phyloP scores from a whole-genome alignment of 2,888 invertebrate genomes.

The Ypsolopha scabrella region DNA sequence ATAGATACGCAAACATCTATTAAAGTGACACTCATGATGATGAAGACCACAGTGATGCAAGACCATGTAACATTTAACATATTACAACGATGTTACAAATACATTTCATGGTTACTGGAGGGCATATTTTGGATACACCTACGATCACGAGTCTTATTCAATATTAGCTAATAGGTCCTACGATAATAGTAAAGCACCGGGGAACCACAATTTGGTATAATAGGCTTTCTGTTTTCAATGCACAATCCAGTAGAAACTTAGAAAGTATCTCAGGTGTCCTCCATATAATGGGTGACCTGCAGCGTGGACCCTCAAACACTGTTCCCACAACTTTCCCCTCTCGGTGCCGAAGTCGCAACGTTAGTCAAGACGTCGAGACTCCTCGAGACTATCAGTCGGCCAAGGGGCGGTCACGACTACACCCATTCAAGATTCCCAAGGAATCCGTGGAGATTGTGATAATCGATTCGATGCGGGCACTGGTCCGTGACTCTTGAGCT shows the following conservation, averaged over 20 bases:
- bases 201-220: not conserved
- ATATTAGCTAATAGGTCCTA: not conserved
- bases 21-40: not conserved
- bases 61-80: not conserved
- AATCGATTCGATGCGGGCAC: slow-evolving; percentile 40
- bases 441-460: slow-evolving; percentile 10
- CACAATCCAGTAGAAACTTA: not conserved
- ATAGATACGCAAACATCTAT: not conserved
- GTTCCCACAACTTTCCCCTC: slow-evolving; percentile 37
- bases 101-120: not conserved
- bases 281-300: not conserved
- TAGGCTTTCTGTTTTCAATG: not conserved
- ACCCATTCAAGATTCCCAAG: not conserved
- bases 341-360: not conserved
- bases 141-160: not conserved
- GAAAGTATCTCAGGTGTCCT: slow-evolving; percentile 2
- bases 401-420: slow-evolving; percentile 7
- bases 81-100: not conserved
- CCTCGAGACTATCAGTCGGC: not conserved
- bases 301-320: slow-evolving; percentile 1
- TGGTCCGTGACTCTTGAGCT: slow-evolving; percentile 12
- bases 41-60: not conserved
- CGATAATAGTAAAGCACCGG: not conserved
- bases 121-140: not conserved
- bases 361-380: not conserved